Evolutionary conservation across 1,140 invertebrate genomes (phyloP).

Genomic region (Philotrypesis tridentata): DNA sequence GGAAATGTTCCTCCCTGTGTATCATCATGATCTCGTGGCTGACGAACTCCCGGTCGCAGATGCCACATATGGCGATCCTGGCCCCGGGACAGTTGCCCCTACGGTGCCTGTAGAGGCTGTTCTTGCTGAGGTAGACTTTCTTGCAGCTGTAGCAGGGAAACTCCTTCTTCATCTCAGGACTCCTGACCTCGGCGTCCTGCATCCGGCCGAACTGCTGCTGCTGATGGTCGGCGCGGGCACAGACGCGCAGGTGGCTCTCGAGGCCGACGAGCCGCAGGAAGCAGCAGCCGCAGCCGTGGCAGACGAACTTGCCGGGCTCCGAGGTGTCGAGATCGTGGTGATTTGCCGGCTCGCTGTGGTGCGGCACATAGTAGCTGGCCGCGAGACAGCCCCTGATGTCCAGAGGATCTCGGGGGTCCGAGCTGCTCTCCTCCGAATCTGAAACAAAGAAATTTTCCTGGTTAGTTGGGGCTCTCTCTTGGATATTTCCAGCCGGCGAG

Average conservation of each 20-base stretch:
- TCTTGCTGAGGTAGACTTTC: constrained; percentile 61
- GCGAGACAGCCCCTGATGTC: constrained; percentile 5
- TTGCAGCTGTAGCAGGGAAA: constrained; percentile 58
- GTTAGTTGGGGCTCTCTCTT: constrained; percentile 21
- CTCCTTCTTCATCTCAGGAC: background rate
- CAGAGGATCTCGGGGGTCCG: constrained; percentile 17
- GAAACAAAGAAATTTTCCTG: constrained; percentile 23
- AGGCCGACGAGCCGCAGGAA: background rate
- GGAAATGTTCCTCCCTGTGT: constrained; percentile 43
- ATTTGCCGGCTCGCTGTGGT: background rate
- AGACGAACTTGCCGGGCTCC: background rate
- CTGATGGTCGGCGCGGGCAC: background rate
- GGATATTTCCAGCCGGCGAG: too few relatives aligned
- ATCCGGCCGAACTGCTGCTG: background rate
- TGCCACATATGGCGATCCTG: constrained; percentile 38
- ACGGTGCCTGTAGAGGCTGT: constrained; percentile 63
- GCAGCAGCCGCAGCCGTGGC: constrained; percentile 18
- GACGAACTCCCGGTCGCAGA: constrained; percentile 38
- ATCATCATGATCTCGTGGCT: constrained; percentile 38
- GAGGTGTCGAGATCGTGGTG: background rate
- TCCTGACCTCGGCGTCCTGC: background rate
- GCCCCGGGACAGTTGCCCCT: constrained; percentile 52
- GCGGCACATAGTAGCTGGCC: background rate
- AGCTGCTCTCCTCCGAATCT: constrained; percentile 44
- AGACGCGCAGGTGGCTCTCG: background rate